These are phyloP conservation scores for Zaprionus davidi DNA, from an alignment of 1,140 invertebrate genomes.

Conservation along the genomic window DNA sequence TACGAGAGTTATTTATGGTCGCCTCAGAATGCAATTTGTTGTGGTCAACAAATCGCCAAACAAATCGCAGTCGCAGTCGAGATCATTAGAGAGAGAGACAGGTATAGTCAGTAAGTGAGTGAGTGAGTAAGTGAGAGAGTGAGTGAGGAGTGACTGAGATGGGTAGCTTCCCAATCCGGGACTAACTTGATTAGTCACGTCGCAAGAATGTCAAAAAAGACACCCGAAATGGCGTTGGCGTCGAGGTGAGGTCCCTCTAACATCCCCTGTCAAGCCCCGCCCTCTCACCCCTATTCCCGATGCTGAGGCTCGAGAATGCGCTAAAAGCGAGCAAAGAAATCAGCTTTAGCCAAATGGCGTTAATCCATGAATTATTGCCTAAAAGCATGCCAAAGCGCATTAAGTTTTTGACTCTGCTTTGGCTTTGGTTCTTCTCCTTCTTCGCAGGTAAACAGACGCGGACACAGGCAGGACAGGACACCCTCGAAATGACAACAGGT, in stretches of 20 bases:
- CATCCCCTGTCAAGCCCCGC: not conserved
- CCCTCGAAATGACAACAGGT: constrained; percentile 16
- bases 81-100: constrained; percentile 48
- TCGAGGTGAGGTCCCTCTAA: constrained; percentile 54
- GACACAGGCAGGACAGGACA: constrained; percentile 22
- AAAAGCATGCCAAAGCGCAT: constrained; percentile 84
- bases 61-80: constrained; percentile 47
- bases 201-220: constrained; percentile 63
- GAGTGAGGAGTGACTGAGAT: constrained; percentile 17
- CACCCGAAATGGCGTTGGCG: not conserved
- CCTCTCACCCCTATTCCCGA: constrained; percentile 29
- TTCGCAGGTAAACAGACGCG: constrained; percentile 33
- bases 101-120: constrained; percentile 18
- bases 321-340: constrained; percentile 77
- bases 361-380: constrained; percentile 84
- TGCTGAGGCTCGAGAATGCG: constrained; percentile 48
- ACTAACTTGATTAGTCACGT: constrained; percentile 80
- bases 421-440: not conserved
- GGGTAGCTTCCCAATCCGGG: constrained; percentile 9
- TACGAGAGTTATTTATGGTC: constrained; percentile 72
- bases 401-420: constrained; percentile 66
- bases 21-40: constrained; percentile 75
- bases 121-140: too few species aligned
- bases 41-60: constrained; percentile 80
- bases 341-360: constrained; percentile 82